Base-by-base conservation (phyloP, 2,113 vertebrate species). In the Oncorhynchus mykiss region DNA sequence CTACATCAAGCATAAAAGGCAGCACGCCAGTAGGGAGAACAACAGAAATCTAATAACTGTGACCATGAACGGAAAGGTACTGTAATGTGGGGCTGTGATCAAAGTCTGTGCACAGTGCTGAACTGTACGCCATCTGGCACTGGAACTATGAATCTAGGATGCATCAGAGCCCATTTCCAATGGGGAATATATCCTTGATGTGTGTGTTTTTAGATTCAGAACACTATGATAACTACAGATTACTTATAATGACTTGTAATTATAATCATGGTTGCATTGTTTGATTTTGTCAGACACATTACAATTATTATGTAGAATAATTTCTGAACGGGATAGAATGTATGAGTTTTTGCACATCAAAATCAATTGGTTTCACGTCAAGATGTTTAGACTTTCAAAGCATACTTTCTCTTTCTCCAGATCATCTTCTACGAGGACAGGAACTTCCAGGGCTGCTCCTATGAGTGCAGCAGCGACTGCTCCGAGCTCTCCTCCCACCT, bases 1-100 rank as follows among this genome's bases (percentile, higher is more conserved):
- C 82, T 84, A 87, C 84, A 84, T 83, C 84, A 83, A 68, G 80
- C 84, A 72, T 72, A 88, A 88, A 88, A 88, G 85, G 81, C 78
- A 72, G 79, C 4, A 20, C 64, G 68, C 66, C 78, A 79, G 81
- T 25, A 80, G 62, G 83, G 60, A 71, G 34, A 82, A 82, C 82
- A 74, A 80, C 81, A 85, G 78, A 83, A 84, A 82, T 81, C 78
- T 75, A 86, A 80, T 71, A 76, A 72, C 71, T 27, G 70, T 65
- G 80, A 82, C 74, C 85, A 87, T 84, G 87, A 88, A 64, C 29
- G 82, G 73, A 75, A 84, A 87, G 87, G 83, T 85, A 68, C n/a
- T 70, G 39, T 48, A 68, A 49, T 70, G 39, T 48, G 67, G 39
- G 31, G 39, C 22, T n/a, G 20, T 8, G 67, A 48, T 70, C 5